Evolutionary conservation across 1,140 invertebrate genomes (phyloP), one percentile per base, ranked within the genome.

Genomic region (Mercenaria mercenaria): DNA sequence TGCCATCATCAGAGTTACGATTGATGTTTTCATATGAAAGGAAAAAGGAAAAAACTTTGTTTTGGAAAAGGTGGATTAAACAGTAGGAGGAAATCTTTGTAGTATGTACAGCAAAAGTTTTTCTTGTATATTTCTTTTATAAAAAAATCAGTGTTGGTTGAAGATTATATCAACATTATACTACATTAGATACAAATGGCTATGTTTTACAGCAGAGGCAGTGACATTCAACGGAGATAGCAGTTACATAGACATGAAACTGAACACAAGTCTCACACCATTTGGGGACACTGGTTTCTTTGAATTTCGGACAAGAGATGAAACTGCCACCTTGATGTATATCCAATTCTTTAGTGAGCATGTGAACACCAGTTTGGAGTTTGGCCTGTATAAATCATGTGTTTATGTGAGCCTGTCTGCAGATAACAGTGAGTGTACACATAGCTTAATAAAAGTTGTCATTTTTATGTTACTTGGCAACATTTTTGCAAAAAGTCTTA

Each of bases 271-370:
- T 18, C 18, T 80, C 26, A 34, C 93, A 32, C 56, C 92, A 11
- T 94, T 94, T 91, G 93, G 94, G 13, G 91, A 93, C 32, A 29
- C 59, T 47, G 92, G 92, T 15, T 43, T 56, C 1, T 79, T 94
- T 15, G 82, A 93, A 72, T 93, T 94, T 76, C 90, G 93, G 1
- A 94, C 93, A 20, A 59, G 94, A 41, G 74, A 88, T 37, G 34
- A 56, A 20, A 92, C 92, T 20, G 90, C 86, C 13, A 92, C 92
- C 0, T 59, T 94, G n/a, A 59, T 94, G 85, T 84, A 89, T 37
- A 61, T 93, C 26, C 86, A 94, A 80, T 91, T 93, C 39, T 74
- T 61, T 20, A 37, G 41, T 50, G 76, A 26, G 1, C 32, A 52
- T 1, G 15, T 32, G 6, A 43, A 84, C 23, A 41, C 64, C 88